Evolutionary conservation across 35 echinoderm and acorn worm genomes (phyloP).

Genomic region (Anneissia japonica): DNA sequence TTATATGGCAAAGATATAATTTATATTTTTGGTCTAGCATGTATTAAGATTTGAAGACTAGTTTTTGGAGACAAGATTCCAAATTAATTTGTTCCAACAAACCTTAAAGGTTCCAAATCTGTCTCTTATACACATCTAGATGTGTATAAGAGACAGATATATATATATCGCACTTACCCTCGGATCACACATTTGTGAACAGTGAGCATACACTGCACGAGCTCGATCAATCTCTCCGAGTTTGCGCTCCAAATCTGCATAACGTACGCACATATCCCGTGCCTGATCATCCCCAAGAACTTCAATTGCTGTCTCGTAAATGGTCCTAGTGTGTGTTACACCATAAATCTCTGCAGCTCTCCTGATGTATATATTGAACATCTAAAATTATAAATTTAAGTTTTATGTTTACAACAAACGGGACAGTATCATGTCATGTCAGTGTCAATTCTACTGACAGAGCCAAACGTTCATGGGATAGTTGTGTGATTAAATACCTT

Average conservation of each 20-base stretch:
- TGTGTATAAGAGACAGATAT: no score
- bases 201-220: slow-evolving; percentile 85
- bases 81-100: no score
- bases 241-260: slow-evolving; percentile 91
- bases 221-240: slow-evolving; percentile 98
- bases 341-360: slow-evolving; percentile 92
- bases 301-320: slow-evolving; percentile 95
- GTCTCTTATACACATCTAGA: no score
- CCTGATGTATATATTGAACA: slow-evolving; percentile 98
- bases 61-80: no score
- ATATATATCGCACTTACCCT: slow-evolving; percentile 53
- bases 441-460: no score
- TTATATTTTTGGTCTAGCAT: no score
- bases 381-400: slow-evolving; percentile 20
- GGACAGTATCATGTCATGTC: no score
- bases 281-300: slow-evolving; percentile 65
- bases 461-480: no score
- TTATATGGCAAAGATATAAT: no score
- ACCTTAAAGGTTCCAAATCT: slow-evolving; percentile 99
- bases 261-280: slow-evolving; percentile 79
- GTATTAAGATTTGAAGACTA: no score
- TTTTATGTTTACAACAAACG: no score
- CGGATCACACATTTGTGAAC: slow-evolving; percentile 98
- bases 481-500: background rate
- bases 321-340: slow-evolving; percentile 85